These are phyloP conservation scores for Callospermophilus lateralis DNA, from an alignment of 2,113 vertebrate genomes.

Conservation along the genomic window DNA sequence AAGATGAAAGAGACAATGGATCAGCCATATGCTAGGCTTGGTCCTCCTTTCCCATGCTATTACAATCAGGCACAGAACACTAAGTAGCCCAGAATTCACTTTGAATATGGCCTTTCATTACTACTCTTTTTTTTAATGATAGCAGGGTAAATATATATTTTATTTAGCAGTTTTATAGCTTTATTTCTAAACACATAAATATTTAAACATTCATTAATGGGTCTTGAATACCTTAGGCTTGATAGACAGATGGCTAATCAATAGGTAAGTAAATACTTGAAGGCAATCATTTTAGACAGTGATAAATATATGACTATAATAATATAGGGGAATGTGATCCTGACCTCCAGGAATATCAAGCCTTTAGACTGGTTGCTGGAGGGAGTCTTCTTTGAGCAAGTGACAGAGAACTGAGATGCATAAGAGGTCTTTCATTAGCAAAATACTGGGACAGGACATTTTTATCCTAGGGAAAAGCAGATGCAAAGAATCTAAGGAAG, in stretches of 20 bases:
- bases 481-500: not conserved
- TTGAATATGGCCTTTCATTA: not conserved
- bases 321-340: not conserved
- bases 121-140: not conserved
- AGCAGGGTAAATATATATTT: not conserved
- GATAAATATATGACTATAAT: not conserved
- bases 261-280: not conserved
- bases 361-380: not conserved
- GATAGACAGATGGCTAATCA: not conserved
- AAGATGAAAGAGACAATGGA: not conserved
- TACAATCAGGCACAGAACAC: too few relatives aligned
- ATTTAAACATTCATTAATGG: not conserved
- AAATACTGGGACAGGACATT: not conserved
- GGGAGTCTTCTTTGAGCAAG: not conserved
- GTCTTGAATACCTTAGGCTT: not conserved
- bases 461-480: not conserved
- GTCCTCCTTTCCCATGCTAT: not conserved
- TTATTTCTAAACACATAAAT: conserved; percentile 53
- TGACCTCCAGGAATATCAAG: not conserved
- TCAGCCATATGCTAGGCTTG: fast-evolving
- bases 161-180: not conserved
- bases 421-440: not conserved
- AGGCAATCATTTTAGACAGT: not conserved
- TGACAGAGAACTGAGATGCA: not conserved
- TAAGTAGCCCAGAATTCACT: not conserved